These are phyloP conservation scores for Hypselothyrea guttata DNA, from an alignment of 2,888 invertebrate species.

Conservation along the genomic window DNA sequence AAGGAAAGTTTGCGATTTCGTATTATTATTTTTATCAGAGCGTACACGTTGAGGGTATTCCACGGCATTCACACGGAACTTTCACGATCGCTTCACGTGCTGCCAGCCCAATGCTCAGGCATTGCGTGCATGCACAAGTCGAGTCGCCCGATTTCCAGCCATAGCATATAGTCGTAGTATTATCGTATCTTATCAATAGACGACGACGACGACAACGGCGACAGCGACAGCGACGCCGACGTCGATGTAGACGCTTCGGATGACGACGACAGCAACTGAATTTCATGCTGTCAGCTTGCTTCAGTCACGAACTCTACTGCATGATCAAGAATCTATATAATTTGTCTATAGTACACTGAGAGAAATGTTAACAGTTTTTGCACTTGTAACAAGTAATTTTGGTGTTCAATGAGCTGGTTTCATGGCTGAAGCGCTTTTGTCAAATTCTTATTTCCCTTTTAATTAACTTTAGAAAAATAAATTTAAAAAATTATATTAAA, in stretches of 20 bases:
- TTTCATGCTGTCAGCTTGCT: constrained; percentile 26
- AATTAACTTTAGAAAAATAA: no score
- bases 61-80: constrained; percentile 41
- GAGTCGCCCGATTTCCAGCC: constrained; percentile 52
- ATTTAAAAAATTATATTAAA: no score
- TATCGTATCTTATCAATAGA: constrained; percentile 61
- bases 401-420: no score
- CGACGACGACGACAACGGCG: constrained; percentile 8
- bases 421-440: no score
- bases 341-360: constrained; percentile 1
- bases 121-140: constrained; percentile 52
- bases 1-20: constrained; percentile 5
- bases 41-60: constrained; percentile 28
- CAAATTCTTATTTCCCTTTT: no score
- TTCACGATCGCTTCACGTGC: constrained; percentile 67
- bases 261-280: constrained; percentile 19
- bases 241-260: no score
- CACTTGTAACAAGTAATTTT: no score
- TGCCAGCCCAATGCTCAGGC: constrained; percentile 42
- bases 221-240: neutral
- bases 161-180: neutral
- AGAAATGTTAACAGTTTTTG: no score
- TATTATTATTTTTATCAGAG: constrained; percentile 35
- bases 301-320: constrained; percentile 35
- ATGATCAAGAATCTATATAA: constrained; percentile 16